Percentiles rank a stretch among this genome's conserved stretches.
Conservation (phyloP, 2,888 invertebrate genomes). For the Drosophila lacicola region DNA sequence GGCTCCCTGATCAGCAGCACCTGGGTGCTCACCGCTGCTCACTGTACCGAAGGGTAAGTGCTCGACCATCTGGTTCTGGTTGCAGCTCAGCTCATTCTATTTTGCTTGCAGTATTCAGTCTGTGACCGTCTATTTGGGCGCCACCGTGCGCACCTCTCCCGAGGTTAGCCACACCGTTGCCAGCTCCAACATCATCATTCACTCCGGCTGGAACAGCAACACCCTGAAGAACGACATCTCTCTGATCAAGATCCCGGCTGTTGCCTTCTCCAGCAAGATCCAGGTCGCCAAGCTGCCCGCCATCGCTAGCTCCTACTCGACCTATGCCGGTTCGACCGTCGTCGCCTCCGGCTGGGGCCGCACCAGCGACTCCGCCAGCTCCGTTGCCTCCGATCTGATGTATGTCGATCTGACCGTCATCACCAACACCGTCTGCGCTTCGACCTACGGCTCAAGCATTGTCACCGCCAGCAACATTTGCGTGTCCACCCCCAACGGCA, state of each 20-base stretch:
- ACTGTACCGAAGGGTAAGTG: constrained; percentile 72
- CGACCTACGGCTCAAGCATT: constrained; percentile 80
- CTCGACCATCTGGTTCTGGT: rapidly evolving
- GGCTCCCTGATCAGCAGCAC: constrained; percentile 60
- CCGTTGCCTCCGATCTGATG: constrained; percentile 73
- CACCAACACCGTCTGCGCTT: constrained; percentile 79
- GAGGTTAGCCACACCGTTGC: constrained; percentile 40
- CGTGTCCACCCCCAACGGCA: constrained; percentile 44
- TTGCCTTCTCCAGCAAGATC: constrained; percentile 25
- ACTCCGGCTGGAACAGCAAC: constrained; percentile 73
- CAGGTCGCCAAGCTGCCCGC: constrained; percentile 37
- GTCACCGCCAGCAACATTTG: constrained; percentile 64
- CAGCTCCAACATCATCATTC: constrained; percentile 73
- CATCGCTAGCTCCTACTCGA: constrained; percentile 45
- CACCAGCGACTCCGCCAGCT: constrained; percentile 40
- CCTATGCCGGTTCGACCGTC: constrained; percentile 34
- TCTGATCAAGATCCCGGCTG: constrained; percentile 60
- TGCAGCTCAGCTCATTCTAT: neutral
- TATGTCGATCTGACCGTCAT: constrained; percentile 59
- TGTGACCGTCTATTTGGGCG: constrained; percentile 70
- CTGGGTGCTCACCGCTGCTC: constrained; percentile 75
- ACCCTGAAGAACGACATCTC: constrained; percentile 72
- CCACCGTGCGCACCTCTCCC: constrained; percentile 70
- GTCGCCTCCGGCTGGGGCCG: constrained; percentile 77
- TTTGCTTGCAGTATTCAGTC: constrained; percentile 48